Base-by-base conservation (phyloP, 2,797 vertebrate species). In the Mus caroli region DNA sequence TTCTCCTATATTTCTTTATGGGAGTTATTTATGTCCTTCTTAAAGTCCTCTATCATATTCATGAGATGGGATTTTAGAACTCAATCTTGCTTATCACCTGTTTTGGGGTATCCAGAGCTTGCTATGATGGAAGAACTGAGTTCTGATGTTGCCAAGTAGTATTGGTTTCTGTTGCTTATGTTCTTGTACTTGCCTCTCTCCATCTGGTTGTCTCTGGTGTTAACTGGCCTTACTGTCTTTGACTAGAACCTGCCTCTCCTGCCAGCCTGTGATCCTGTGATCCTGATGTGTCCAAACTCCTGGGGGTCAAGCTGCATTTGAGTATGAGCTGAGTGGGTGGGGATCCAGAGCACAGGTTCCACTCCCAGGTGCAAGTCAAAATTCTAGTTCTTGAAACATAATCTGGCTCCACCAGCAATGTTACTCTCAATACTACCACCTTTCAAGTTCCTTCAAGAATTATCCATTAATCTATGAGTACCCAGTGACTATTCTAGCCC, bases 361-460 rank as follows among this genome's bases (percentile, higher is more conserved):
- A 28, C 67, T 69, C 67, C 15, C 15, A 8, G 67, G 15, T 69
- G 15, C 67, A 69, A 34, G 67, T n/a, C 34, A 69, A 69, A 37
- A n/a, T 71, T 71, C n/a, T 37, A 37, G 64, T 34, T 67, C 14
- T 60, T 83, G 60, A 46, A 64, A 34, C 13, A 37, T 37, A 71
- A 37, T 19, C 2, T 26, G 64, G 46, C 22, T 71, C 85, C 46
- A 28, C 22, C 14, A 0, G 37, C 4, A 0, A 37, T 3, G 13
- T 37, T 28, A 3, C 13, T 40, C 50, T 56, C n/a, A 2, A 7
- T 0, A 11, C 62, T 15, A 20, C 2, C 12, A 37, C 2, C 14
- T 54, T 54, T 28, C n/a, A 73, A 54, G 24, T 24, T 87, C n/a
- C 67, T n/a, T 40, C 34, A 31, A 40, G 67, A 28, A 56, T 56